These are phyloP conservation scores for Clarias gariepinus DNA, from an alignment of 2,113 vertebrate species.

Conservation along the genomic window DNA sequence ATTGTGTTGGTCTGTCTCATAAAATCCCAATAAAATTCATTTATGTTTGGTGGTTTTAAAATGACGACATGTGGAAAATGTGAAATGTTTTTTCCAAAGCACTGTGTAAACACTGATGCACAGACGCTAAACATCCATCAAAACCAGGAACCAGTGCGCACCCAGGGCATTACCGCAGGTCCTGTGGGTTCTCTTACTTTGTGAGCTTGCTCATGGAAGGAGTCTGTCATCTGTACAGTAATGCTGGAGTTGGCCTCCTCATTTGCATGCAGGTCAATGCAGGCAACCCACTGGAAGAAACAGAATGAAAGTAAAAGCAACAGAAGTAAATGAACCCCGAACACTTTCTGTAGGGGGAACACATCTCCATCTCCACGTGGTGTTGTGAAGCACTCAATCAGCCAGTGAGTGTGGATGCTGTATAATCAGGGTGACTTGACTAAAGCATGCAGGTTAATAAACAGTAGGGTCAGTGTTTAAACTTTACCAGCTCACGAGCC, in stretches of 20 bases:
- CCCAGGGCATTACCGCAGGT: background rate
- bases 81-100: too few species aligned
- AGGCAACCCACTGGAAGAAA: slow-evolving; percentile 79
- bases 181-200: slow-evolving; percentile 69
- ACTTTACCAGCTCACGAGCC: background rate
- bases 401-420: background rate
- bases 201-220: slow-evolving; percentile 79
- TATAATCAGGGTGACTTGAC: background rate
- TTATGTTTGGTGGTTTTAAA: too few species aligned
- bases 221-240: slow-evolving; percentile 75
- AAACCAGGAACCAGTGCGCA: background rate
- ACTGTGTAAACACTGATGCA: too few species aligned
- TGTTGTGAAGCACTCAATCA: background rate
- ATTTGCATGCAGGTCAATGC: slow-evolving; percentile 79
- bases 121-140: too few species aligned
- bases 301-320: background rate
- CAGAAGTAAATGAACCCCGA: background rate
- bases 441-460: background rate
- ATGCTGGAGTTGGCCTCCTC: slow-evolving; percentile 78
- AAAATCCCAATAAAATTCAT: too few species aligned
- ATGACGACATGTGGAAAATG: too few species aligned
- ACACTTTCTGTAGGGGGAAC: background rate
- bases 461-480: background rate
- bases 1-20: too few species aligned
- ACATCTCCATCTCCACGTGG: background rate